Percentiles rank a stretch among this genome's conserved stretches.
These are phyloP conservation scores for Lampropteryx suffumata DNA, from an alignment of 2,888 invertebrate species.

Conservation along the genomic window DNA sequence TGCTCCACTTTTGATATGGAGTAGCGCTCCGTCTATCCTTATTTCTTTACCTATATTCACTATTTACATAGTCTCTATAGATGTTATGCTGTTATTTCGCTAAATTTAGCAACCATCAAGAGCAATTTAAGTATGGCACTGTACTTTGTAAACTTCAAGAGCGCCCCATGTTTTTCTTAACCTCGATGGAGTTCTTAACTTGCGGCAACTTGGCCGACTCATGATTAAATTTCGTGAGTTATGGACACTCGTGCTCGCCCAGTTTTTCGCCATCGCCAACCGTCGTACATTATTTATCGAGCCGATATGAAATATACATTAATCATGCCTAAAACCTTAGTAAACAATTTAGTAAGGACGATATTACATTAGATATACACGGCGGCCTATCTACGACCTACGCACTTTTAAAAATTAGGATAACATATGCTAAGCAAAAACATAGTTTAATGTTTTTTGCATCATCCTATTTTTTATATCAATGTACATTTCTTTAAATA, in stretches of 20 bases:
- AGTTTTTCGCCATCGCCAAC: slow-evolving; percentile 55
- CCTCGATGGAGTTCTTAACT: slow-evolving; percentile 23
- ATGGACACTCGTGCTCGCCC: slow-evolving; percentile 57
- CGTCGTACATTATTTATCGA: slow-evolving; percentile 64
- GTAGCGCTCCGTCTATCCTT: too few relatives aligned
- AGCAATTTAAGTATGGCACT: slow-evolving; percentile 2
- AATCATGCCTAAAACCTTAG: slow-evolving; percentile 50
- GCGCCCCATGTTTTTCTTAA: slow-evolving; percentile 26
- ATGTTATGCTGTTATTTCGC: too few relatives aligned
- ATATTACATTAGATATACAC: not conserved
- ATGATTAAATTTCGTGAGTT: slow-evolving; percentile 74
- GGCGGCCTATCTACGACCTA: not conserved
- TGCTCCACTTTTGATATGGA: too few relatives aligned
- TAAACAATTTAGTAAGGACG: slow-evolving; percentile 49
- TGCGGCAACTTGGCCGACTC: slow-evolving; percentile 48
- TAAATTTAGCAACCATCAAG: not conserved
- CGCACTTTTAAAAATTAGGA: too few relatives aligned
- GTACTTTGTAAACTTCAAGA: slow-evolving; percentile 8
- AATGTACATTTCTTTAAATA: too few relatives aligned
- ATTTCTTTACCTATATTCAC: too few relatives aligned
- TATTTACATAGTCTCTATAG: too few relatives aligned
- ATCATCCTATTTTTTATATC: too few relatives aligned
- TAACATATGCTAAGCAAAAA: too few relatives aligned
- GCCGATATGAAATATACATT: slow-evolving; percentile 64
- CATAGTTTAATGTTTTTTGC: too few relatives aligned